Percentiles rank a stretch among this genome's conserved stretches.
Conservation (phyloP, 2,113 vertebrate species). For the Baryphthengus martii region DNA sequence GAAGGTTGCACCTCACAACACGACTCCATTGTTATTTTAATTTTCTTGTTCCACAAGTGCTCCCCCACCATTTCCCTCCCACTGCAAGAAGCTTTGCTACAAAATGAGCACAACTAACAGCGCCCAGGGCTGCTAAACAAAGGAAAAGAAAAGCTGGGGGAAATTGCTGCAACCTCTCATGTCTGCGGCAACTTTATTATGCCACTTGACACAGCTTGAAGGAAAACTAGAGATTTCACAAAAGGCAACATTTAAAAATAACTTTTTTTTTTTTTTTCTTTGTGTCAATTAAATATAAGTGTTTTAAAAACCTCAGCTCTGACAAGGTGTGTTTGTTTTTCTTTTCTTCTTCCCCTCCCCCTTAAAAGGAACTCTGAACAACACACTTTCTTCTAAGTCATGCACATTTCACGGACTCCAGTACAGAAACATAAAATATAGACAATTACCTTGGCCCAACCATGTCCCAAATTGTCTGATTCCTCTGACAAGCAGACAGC, state of each 20-base stretch:
- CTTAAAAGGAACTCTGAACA: background rate
- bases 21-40: conserved; percentile 54
- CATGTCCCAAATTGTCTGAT: background rate
- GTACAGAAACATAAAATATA: background rate
- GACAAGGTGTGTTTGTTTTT: background rate
- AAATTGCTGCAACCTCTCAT: conserved; percentile 44
- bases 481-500: background rate
- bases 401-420: background rate
- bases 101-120: conserved; percentile 56
- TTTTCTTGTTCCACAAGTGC: conserved; percentile 41
- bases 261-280: background rate
- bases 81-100: conserved; percentile 50
- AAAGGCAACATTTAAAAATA: conserved; percentile 56
- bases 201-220: conserved; percentile 57
- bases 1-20: conserved; percentile 34
- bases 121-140: conserved; percentile 31
- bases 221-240: conserved; percentile 41
- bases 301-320: conserved; percentile 1
- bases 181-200: conserved; percentile 55
- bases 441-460: background rate
- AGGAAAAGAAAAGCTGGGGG: conserved; percentile 36
- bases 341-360: background rate
- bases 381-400: background rate
- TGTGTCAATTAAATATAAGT: conserved; percentile 27
- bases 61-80: conserved; percentile 53